Evolutionary conservation across 2,113 vertebrate species (phyloP).

Genomic region (Plestiodon gilberti): DNA sequence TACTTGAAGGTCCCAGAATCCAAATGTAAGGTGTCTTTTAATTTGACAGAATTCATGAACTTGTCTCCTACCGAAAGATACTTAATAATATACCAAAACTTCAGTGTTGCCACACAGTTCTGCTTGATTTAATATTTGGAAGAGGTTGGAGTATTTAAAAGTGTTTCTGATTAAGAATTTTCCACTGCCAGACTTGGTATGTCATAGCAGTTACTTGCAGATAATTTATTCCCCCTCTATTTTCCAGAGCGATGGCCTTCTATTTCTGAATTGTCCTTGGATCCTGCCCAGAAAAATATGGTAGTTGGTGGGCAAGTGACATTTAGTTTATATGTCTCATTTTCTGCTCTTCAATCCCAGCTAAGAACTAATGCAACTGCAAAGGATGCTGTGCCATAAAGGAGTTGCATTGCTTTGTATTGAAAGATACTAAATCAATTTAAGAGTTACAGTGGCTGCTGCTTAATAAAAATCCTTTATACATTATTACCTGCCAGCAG

Average conservation of each 20-base stretch:
- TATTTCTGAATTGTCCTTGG: slow-evolving; percentile 18
- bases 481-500: slow-evolving; percentile 9
- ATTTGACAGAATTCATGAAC: neutral
- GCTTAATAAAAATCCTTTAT: slow-evolving; percentile 36
- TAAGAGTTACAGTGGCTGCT: slow-evolving; percentile 9
- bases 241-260: slow-evolving; percentile 28
- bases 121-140: slow-evolving; percentile 19
- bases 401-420: slow-evolving; percentile 30
- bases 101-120: neutral
- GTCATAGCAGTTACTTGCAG: neutral
- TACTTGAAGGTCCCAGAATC: neutral
- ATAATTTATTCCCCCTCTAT: slow-evolving; percentile 49
- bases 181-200: neutral
- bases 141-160: slow-evolving; percentile 5
- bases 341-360: slow-evolving; percentile 29
- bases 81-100: slow-evolving; percentile 33
- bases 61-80: slow-evolving; percentile 4
- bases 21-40: neutral
- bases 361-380: slow-evolving; percentile 18
- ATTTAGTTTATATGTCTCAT: slow-evolving; percentile 5
- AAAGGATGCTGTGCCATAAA: slow-evolving; percentile 21
- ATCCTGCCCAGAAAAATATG: slow-evolving; percentile 45
- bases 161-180: slow-evolving; percentile 32
- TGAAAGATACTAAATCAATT: slow-evolving; percentile 41
- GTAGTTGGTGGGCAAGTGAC: slow-evolving; percentile 10